Percentiles rank a stretch among this genome's conserved stretches.
Evolutionary conservation across 2,113 vertebrate species (phyloP).

Genomic region (Microtus montanus): DNA sequence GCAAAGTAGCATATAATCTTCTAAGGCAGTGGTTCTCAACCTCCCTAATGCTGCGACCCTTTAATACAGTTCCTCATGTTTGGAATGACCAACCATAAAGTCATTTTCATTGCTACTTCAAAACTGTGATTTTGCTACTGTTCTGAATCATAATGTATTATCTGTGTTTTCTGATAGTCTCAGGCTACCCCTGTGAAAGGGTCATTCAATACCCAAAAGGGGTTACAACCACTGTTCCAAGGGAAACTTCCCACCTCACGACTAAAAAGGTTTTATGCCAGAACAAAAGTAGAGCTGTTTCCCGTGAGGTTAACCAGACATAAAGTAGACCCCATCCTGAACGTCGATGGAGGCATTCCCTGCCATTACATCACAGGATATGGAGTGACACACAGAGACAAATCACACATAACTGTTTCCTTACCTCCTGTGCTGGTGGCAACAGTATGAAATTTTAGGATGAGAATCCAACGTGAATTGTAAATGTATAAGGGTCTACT

Average conservation of each 20-base stretch:
- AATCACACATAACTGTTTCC: background rate
- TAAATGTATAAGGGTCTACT: background rate
- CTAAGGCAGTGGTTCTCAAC: background rate
- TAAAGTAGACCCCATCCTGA: background rate
- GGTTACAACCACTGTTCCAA: background rate
- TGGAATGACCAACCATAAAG: background rate
- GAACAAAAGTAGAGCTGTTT: background rate
- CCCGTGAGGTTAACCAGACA: background rate
- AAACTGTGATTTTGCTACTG: background rate
- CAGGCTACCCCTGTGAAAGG: background rate
- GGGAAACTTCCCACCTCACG: background rate
- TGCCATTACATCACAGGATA: background rate
- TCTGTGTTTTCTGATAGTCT: background rate
- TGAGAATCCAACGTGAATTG: background rate
- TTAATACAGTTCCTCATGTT: background rate
- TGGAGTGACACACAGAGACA: background rate
- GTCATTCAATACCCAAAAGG: background rate
- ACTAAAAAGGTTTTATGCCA: background rate
- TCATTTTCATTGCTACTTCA: background rate
- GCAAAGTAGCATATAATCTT: background rate
- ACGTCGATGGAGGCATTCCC: background rate
- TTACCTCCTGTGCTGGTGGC: background rate
- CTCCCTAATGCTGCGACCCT: background rate
- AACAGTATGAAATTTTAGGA: slow-evolving; percentile 4
- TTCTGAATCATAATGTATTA: background rate